Base-by-base conservation (phyloP, 2,113 vertebrate species). In the Tetraodon nigroviridis region DNA sequence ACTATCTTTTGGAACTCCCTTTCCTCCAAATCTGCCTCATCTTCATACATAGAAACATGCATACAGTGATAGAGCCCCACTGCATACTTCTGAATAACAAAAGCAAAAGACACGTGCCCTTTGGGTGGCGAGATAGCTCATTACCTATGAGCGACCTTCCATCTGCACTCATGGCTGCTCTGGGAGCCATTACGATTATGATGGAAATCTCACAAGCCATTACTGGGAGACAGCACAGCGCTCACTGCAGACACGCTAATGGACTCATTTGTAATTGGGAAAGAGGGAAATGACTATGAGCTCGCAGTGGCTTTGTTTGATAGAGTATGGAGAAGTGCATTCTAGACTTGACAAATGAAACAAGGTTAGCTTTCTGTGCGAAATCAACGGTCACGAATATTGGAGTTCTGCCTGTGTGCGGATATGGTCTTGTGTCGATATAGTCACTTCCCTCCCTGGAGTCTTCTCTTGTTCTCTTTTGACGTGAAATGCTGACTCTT, bases 261-360 rank as follows among this genome's bases (percentile, higher is more conserved):
- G 94, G 96, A 94, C 94, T 97, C 93, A 95, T 98, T 98, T 97
- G 95, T 97, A 97, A 97, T 95, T 96, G 94, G 94, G 92, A 93
- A 92, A 95, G 93, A 95, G 93, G 93, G 92, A 95, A 94, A 94
- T 93, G 92, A 94, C 87, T 85, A 91, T 91, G 91, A 91, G 93
- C 89, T 91, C 89, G 91, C 93, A 88, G 91, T 86, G 90, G 92
- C 93, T 91, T 78, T 92, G 91, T 90, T 92, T 92, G 92, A 92
- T 93, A 92, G 92, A 92, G 92, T 90, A 92, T 90, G 88, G 90
- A 91, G 92, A 92, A 90, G 90, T 90, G 85, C 92, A 91, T 91
- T 90, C 92, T 90, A 90, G 94, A 93, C 94, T 91, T 94, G 92
- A 93, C 92, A 93, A 93, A 94, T 94, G 93, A 93, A 80, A 82